Evolutionary conservation across 2,888 invertebrate species (phyloP), one percentile per base, ranked within the genome.

Genomic region (Bombylius major): DNA sequence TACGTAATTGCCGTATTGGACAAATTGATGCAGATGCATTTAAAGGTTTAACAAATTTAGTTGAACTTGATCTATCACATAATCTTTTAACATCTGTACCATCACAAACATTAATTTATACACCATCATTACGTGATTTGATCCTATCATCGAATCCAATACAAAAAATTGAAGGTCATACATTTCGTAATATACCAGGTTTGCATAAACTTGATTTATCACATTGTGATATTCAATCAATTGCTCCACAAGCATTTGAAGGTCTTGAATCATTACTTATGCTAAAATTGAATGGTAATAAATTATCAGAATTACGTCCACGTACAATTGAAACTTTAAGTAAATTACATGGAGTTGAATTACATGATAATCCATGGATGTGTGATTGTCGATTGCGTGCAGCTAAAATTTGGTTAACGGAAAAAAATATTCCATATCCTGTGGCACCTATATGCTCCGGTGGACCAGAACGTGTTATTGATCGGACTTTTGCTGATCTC

Each of bases 341-440:
- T 63, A 83, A 84, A 57, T 77, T 92, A 52, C 85, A 87, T 69
- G 87, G 86, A 47, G 84, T 92, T 59, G 89, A 89, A 68, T 75
- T 92, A 62, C 89, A 91, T 61, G 88, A 88, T 62, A 92, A 92
- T 72, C 89, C 89, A 0, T 92, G 91, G 92, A 81, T 84, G 59
- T 93, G 92, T 69, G 91, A 92, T 68, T 93, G 92, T 67, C 83
- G 88, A 33, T 71, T 92, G 57, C 78, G 91, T 52, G 85, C 87
- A 58, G 81, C 89, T 58, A 89, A 89, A 69, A 78, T 86, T 64
- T 92, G 91, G 91, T 75, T 92, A 60, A 82, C 83, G 53, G 82
- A 84, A 65, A 81, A 85, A 63, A 88, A 89, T 68, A 80, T 87
- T 46, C 85, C 86, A 4, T 82, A 85, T 64, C 80, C 85, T n/a